phyloP scores from a whole-genome alignment of 2,797 vertebrate species.

The Enteromius treurensis region DNA sequence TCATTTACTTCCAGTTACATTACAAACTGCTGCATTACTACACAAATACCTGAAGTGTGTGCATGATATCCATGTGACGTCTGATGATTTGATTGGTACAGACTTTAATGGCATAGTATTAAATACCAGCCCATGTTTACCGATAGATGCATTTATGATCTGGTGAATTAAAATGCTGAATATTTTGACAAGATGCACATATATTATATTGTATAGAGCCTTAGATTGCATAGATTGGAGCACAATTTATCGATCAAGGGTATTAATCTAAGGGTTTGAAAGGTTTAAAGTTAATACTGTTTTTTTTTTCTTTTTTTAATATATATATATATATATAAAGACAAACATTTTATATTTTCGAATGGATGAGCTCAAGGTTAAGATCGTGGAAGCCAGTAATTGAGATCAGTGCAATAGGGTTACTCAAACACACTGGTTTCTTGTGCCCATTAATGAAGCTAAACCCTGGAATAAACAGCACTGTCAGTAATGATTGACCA shows the following conservation, averaged over 20 bases:
- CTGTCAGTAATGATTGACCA: constrained; percentile 15
- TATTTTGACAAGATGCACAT: constrained; percentile 51
- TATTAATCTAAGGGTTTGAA: constrained; percentile 9
- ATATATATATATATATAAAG: too few relatives aligned
- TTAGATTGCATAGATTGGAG: constrained; percentile 9
- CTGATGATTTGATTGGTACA: constrained; percentile 42
- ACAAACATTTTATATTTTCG: background rate
- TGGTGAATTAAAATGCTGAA: constrained; percentile 44
- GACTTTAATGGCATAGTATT: constrained; percentile 45
- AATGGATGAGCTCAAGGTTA: background rate
- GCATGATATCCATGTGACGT: constrained; percentile 14
- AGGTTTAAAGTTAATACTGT: background rate
- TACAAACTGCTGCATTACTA: constrained; percentile 16
- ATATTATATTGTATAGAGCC: constrained; percentile 34
- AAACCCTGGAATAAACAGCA: background rate
- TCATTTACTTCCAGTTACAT: constrained; percentile 28
- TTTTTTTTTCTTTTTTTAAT: background rate
- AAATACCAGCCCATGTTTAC: constrained; percentile 49
- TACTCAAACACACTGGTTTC: constrained; percentile 35
- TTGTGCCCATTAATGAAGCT: background rate
- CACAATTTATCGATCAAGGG: background rate
- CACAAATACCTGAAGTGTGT: constrained; percentile 24
- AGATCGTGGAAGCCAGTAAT: constrained; percentile 14
- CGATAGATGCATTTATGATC: constrained; percentile 37
- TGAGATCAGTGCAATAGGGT: constrained; percentile 38